Conservation (phyloP, 2,113 vertebrate genomes). For the Pluvianellus socialis region DNA sequence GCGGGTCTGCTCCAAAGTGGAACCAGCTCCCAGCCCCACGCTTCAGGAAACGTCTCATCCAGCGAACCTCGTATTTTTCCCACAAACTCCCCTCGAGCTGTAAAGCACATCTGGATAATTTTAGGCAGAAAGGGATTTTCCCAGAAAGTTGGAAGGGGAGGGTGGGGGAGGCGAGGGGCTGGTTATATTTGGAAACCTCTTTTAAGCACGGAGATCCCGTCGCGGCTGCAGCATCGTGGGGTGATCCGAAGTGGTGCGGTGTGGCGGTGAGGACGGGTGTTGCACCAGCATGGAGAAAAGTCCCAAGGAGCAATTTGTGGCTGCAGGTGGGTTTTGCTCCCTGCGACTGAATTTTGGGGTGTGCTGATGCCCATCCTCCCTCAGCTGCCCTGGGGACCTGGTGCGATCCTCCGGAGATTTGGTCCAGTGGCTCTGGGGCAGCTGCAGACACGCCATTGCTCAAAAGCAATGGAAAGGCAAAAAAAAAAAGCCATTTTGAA, state of each 20-base stretch:
- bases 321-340: neutral
- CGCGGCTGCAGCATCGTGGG: neutral
- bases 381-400: neutral
- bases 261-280: fast-evolving
- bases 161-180: neutral
- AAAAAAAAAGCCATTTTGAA: neutral
- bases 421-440: neutral
- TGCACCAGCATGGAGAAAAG: neutral
- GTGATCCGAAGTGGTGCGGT: neutral
- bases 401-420: neutral
- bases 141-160: constrained; percentile 24
- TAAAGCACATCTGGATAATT: constrained; percentile 67
- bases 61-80: constrained; percentile 37
- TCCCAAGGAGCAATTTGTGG: neutral
- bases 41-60: constrained; percentile 64
- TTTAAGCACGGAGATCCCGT: neutral
- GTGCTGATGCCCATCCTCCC: neutral
- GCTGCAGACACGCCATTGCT: neutral
- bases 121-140: constrained; percentile 67
- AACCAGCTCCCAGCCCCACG: constrained; percentile 24
- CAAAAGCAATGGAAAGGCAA: neutral
- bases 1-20: constrained; percentile 23
- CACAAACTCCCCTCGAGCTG: constrained; percentile 56
- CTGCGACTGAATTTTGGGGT: neutral
- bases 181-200: constrained; percentile 47